These are phyloP conservation scores for Epistrophe eligans DNA, from an alignment of 2,888 invertebrate genomes.

Conservation along the genomic window DNA sequence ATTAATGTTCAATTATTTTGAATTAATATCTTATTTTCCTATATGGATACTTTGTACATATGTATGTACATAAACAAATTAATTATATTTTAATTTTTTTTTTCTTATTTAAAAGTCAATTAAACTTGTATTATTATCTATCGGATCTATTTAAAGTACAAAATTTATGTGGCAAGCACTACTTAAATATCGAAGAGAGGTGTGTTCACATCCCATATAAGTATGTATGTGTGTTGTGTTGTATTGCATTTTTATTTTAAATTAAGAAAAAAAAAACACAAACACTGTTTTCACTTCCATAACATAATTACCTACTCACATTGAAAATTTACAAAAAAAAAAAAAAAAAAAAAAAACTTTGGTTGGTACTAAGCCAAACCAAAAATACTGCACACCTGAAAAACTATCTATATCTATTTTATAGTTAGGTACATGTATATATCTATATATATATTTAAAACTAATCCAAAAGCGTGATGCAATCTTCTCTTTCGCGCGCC, in stretches of 20 bases:
- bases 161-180: constrained; percentile 44
- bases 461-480: constrained; percentile 73
- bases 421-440: neutral
- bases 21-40: constrained; percentile 20
- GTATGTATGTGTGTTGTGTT: neutral
- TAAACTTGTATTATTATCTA: constrained; percentile 33
- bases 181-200: constrained; percentile 29
- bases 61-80: constrained; percentile 32
- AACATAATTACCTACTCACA: constrained; percentile 63
- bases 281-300: constrained; percentile 53
- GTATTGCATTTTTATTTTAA: constrained; percentile 32
- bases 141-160: constrained; percentile 49
- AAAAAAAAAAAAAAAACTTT: constrained; percentile 35
- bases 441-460: neutral
- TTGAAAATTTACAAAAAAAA: constrained; percentile 29
- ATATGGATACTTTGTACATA: no score
- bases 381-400: constrained; percentile 45
- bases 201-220: constrained; percentile 51
- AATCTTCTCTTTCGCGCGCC: constrained; percentile 62
- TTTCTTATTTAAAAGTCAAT: constrained; percentile 36
- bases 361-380: constrained; percentile 59
- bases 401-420: constrained; percentile 20
- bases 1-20: constrained; percentile 14
- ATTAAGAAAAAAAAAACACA: neutral
- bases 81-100: constrained; percentile 2